Evolutionary conservation across 1,140 invertebrate species (phyloP).

Genomic region (Campoletis sonorensis): DNA sequence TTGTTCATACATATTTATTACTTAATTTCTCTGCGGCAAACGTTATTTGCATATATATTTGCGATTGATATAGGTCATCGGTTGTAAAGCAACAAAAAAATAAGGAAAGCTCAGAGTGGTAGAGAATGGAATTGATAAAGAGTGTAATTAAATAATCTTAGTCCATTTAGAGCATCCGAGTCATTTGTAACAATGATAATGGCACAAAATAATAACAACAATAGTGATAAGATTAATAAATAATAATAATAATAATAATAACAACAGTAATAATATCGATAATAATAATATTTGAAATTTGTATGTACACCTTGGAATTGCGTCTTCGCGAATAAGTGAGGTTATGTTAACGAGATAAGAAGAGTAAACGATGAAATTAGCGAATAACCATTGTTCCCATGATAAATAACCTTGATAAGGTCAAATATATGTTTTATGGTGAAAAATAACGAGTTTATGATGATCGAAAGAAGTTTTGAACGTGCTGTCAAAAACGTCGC

Average conservation of each 20-base stretch:
- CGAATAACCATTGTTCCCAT: too few species aligned
- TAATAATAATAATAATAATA: not conserved
- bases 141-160: conserved; percentile 9
- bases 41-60: not conserved
- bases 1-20: not conserved
- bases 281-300: too few species aligned
- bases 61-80: not conserved
- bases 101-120: not conserved
- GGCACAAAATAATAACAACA: not conserved
- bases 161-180: not conserved
- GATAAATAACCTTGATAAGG: too few species aligned
- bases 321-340: too few species aligned
- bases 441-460: too few species aligned
- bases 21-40: not conserved
- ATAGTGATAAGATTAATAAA: not conserved
- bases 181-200: conserved; percentile 1
- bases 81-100: not conserved
- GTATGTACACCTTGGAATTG: too few species aligned
- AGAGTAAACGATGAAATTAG: too few species aligned
- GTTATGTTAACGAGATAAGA: too few species aligned
- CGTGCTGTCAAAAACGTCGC: too few species aligned
- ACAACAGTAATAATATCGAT: not conserved
- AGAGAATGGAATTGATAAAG: not conserved
- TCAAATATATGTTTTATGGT: too few species aligned
- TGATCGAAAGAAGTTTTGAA: too few species aligned